Evolutionary conservation across 2,113 vertebrate species (phyloP).

Genomic region (Perca flavescens): DNA sequence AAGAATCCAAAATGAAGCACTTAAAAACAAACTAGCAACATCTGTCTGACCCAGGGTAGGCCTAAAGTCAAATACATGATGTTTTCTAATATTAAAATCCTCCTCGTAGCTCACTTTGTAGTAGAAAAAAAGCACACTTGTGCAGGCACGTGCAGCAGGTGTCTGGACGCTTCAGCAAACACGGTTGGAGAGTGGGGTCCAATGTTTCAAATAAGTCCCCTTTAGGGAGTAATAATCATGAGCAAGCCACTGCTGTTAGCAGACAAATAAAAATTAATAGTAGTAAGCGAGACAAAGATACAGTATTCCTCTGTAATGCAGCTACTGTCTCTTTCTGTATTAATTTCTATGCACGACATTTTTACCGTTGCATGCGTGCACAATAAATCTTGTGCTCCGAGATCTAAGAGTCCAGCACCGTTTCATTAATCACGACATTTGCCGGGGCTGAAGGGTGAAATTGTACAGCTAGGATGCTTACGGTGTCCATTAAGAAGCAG

Average conservation of each 20-base stretch:
- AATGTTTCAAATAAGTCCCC: not conserved
- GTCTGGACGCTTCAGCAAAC: conserved; percentile 16
- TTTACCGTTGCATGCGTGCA: conserved; percentile 23
- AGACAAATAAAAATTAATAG: conserved; percentile 34
- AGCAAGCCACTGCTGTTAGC: conserved; percentile 53
- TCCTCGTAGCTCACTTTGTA: conserved; percentile 3
- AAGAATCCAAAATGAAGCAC: not conserved
- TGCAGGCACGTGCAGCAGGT: conserved; percentile 19
- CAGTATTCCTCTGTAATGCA: conserved; percentile 29
- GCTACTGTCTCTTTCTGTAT: conserved; percentile 9
- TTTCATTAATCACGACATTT: conserved; percentile 49
- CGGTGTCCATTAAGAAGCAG: conserved; percentile 39
- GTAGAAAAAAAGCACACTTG: not conserved
- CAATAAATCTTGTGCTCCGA: conserved; percentile 31
- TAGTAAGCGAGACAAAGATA: conserved; percentile 28
- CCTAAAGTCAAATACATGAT: conserved; percentile 11
- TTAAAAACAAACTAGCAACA: conserved; percentile 26
- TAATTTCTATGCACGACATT: conserved; percentile 24
- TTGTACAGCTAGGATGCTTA: conserved; percentile 28
- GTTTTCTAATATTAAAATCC: conserved; percentile 32
- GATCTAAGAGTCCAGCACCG: conserved; percentile 18
- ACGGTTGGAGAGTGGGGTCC: not conserved
- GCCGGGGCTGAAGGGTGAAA: conserved; percentile 37
- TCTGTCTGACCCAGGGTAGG: not conserved
- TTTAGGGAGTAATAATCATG: conserved; percentile 33